Percentiles rank a stretch among this genome's conserved stretches.
These are phyloP conservation scores for Heliconius nattereri DNA, from an alignment of 1,140 invertebrate genomes.

Conservation along the genomic window DNA sequence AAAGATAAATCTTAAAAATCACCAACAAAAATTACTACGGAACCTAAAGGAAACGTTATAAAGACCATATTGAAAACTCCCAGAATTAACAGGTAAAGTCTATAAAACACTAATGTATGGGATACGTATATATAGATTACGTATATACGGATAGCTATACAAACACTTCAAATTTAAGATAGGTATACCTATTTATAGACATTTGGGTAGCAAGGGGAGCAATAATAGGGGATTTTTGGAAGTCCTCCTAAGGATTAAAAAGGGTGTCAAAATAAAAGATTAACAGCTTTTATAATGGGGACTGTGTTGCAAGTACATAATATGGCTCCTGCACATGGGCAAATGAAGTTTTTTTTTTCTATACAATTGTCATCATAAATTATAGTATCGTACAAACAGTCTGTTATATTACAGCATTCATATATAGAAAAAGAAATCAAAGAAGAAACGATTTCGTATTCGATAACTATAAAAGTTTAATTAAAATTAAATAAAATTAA, in stretches of 20 bases:
- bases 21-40: background rate
- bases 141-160: background rate
- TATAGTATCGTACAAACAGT: no score
- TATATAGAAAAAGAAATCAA: no score
- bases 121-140: background rate
- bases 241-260: background rate
- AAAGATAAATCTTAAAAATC: background rate
- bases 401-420: no score
- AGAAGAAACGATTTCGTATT: background rate
- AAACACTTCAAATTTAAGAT: background rate
- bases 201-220: background rate
- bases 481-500: no score
- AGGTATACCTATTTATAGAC: background rate
- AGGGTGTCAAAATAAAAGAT: conserved; percentile 1
- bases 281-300: conserved; percentile 1
- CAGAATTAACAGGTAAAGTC: background rate
- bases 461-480: background rate
- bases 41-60: background rate
- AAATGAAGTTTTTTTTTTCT: background rate
- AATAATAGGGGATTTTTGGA: conserved; percentile 1
- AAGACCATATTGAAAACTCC: background rate
- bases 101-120: background rate
- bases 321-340: background rate
- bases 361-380: background rate
- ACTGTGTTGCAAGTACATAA: background rate